Evolutionary conservation across 2,113 vertebrate species (phyloP).

Genomic region (Cichladusa arquata): DNA sequence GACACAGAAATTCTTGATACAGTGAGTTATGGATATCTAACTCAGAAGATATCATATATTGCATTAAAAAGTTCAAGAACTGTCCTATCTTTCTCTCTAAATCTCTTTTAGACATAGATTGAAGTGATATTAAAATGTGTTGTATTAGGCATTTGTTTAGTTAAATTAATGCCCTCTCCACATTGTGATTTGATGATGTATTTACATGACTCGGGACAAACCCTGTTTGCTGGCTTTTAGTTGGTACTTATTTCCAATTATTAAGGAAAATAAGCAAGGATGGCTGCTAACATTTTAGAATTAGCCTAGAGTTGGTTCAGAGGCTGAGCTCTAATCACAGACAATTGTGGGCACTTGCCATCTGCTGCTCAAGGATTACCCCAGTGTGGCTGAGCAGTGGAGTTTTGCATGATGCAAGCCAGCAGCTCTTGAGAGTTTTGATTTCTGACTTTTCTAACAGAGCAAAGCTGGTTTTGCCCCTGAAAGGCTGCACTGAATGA

Average conservation of each 20-base stretch:
- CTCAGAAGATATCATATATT: neutral
- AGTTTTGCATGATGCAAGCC: neutral
- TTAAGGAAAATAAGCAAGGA: neutral
- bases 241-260: neutral
- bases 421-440: neutral
- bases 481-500: neutral
- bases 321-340: neutral
- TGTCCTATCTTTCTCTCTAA: neutral
- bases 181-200: neutral
- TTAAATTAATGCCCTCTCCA: neutral
- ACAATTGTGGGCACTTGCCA: neutral
- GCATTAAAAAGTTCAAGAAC: neutral
- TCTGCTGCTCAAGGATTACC: neutral
- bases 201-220: neutral
- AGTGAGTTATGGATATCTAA: neutral
- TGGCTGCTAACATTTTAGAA: slow-evolving; percentile 11
- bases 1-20: neutral
- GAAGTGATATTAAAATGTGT: neutral
- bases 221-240: neutral
- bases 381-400: neutral
- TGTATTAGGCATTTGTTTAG: neutral
- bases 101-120: neutral
- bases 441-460: slow-evolving; percentile 13
- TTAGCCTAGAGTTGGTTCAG: neutral
- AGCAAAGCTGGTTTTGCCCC: neutral